Evolutionary conservation across 2,888 invertebrate species (phyloP).

Genomic region (Sclerodermus sp.): DNA sequence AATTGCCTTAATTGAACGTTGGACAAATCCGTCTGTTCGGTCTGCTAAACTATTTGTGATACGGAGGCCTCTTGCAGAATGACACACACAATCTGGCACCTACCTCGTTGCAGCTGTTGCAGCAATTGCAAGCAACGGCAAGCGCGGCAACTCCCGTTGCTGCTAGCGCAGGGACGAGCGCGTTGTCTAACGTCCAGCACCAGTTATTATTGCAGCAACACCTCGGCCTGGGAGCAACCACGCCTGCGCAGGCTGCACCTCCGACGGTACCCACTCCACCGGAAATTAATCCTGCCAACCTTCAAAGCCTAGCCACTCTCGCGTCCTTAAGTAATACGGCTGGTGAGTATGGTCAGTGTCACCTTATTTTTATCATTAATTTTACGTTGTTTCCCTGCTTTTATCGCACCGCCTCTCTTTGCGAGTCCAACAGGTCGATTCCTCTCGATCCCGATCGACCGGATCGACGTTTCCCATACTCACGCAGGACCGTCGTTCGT

Average conservation of each 20-base stretch:
- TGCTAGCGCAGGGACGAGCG: conserved; percentile 55
- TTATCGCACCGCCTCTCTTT: too few relatives aligned
- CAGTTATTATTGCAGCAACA: conserved; percentile 57
- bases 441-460: neutral
- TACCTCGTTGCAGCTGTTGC: conserved; percentile 59
- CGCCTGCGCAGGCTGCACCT: conserved; percentile 59
- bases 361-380: neutral
- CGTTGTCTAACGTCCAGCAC: conserved; percentile 53
- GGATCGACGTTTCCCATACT: too few relatives aligned
- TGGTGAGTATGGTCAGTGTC: conserved; percentile 52
- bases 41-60: too few relatives aligned
- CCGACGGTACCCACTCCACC: conserved; percentile 47
- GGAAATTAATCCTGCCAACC: conserved; percentile 62
- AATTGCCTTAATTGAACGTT: too few relatives aligned
- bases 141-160: conserved; percentile 51
- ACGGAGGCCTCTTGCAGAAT: conserved; percentile 32
- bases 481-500: neutral
- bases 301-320: conserved; percentile 69
- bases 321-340: conserved; percentile 54
- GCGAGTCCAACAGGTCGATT: too few relatives aligned
- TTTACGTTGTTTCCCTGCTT: too few relatives aligned
- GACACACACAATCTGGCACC: conserved; percentile 52
- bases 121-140: conserved; percentile 60
- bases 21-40: too few relatives aligned
- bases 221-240: conserved; percentile 61